Evolutionary conservation across 1,140 invertebrate species (phyloP).

Genomic region (Papilio polyxenes): DNA sequence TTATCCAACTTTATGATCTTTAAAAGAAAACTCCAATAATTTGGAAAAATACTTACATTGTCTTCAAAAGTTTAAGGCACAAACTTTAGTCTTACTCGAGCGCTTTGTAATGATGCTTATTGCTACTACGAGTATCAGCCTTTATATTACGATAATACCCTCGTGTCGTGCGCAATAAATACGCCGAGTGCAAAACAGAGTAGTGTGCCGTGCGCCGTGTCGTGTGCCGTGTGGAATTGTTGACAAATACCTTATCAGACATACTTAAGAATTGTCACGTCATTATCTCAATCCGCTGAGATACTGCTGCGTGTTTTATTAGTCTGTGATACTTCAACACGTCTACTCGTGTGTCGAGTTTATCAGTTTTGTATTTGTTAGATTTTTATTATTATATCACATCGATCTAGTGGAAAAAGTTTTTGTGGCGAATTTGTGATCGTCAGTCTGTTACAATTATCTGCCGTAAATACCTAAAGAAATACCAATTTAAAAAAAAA

Average conservation of each 20-base stretch:
- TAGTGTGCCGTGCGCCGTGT: conserved; percentile 28
- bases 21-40: no score
- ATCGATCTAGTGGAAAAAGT: not conserved
- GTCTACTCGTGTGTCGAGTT: not conserved
- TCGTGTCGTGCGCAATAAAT: conserved; percentile 23
- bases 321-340: not conserved
- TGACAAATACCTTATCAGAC: not conserved
- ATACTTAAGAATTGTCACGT: not conserved
- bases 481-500: no score
- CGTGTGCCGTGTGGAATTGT: conserved; percentile 37
- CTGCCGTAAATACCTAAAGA: no score
- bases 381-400: not conserved
- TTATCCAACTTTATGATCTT: no score
- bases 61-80: not conserved
- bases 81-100: not conserved
- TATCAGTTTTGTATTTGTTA: not conserved
- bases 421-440: no score
- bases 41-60: not conserved
- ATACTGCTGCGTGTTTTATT: not conserved
- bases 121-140: not conserved
- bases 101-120: not conserved
- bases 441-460: no score
- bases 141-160: conserved; percentile 3
- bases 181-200: conserved; percentile 25
- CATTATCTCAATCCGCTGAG: not conserved